Evolutionary conservation across 2,113 vertebrate species (phyloP).

Genomic region (Setophaga kirtlandii): DNA sequence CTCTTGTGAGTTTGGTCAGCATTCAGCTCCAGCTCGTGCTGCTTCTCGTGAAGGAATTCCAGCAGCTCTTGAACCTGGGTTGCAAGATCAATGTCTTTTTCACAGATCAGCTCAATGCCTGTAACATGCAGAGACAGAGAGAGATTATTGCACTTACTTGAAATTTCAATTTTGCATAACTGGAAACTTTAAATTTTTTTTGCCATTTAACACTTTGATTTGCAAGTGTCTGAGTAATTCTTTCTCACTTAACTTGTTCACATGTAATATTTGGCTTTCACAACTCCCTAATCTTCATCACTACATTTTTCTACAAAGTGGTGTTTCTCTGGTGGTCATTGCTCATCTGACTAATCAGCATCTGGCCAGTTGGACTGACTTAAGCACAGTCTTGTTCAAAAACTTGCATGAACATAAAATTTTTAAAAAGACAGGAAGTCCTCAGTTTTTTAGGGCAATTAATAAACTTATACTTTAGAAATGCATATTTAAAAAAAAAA

Average conservation of each 20-base stretch:
- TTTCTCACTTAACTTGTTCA: neutral
- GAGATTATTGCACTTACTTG: neutral
- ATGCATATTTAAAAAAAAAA: neutral
- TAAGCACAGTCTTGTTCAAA: neutral
- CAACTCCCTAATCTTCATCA: neutral
- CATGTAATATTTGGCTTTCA: neutral
- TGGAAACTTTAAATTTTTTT: neutral
- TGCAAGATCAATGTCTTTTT: slow-evolving; percentile 95
- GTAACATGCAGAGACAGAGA: neutral
- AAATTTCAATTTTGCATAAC: neutral
- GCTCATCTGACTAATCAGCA: neutral
- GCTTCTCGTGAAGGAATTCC: slow-evolving; percentile 97
- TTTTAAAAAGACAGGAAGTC: fast-evolving
- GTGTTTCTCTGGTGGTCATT: neutral
- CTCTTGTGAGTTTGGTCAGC: slow-evolving; percentile 92
- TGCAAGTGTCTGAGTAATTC: neutral
- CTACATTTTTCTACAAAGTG: neutral
- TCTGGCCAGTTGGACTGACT: neutral
- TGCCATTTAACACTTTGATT: neutral
- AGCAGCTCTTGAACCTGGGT: slow-evolving; percentile 97
- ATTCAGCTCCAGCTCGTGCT: slow-evolving; percentile 92
- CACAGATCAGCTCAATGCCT: slow-evolving; percentile 97
- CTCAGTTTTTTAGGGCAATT: neutral
- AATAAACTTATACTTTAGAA: neutral
- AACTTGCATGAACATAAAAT: neutral